Base-by-base conservation (phyloP, 2,113 vertebrate genomes). In the Bettongia penicillata region DNA sequence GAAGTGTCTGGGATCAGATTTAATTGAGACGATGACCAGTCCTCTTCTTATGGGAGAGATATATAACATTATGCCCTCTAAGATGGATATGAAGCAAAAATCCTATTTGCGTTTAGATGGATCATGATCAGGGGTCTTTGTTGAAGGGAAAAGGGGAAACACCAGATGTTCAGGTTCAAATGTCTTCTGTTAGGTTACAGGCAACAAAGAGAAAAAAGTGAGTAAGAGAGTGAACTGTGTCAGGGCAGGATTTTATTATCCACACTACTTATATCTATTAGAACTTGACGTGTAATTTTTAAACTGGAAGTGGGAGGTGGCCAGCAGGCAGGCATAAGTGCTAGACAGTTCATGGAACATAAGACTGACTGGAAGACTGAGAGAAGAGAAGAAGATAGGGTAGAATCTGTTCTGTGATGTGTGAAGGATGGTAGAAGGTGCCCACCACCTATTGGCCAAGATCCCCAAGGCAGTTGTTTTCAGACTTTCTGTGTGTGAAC, bases 181-280 rank as follows among this genome's bases (percentile, higher is more conserved):
- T 89, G 43, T 77, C 94, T 90, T 47, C 77, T 47, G 1, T 68
- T 37, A 3, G 31, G 11, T 68, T 68, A 1, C 16, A 91, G 51
- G 31, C 8, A 53, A 57, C 16, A 0, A 14, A 95, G 90, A 51
- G 48, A 93, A 25, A 57, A 94, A 50, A 43, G 43, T 8, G 92
- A 95, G 9, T 22, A 25, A 5, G 2, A 7, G 28, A 16, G 84
- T 53, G 91, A 94, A 52, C 92, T 3, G 8, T 96, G 95, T 97
- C 96, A 55, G 57, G 92, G 95, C 89, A 53, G 96, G 96, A 97
- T 95, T 96, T 93, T 57, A 90, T 95, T 77, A 57, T 53, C 47
- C 94, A 53, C 31, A 93, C 94, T 95, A 95, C 95, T 93, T 97
- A 93, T 96, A 95, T 91, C 96, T 94, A 96, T 95, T 94, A 96